Base-by-base conservation (phyloP, 2,797 vertebrate genomes). In the Pipistrellus kuhlii region DNA sequence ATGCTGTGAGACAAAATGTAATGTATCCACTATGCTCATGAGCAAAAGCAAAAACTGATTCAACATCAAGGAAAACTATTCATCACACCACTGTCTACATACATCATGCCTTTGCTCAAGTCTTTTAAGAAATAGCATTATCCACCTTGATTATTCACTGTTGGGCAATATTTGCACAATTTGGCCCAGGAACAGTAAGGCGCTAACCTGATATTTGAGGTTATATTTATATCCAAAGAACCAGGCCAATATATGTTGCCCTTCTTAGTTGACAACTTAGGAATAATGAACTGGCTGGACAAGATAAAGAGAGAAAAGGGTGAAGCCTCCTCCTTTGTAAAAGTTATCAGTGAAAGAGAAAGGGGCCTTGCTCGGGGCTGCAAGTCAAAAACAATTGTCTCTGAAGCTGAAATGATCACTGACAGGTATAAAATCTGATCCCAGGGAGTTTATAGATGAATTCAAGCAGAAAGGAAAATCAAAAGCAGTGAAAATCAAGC, bases 241-340 rank as follows among this genome's bases (percentile, higher is more conserved):
- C 73, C 68, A 83, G 27, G 90, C 13, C 68, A 72, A 91, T 95
- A 91, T 8, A 81, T 4, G 83, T 21, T 88, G 77, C 0, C 82
- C 30, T 66, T 96, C 35, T 93, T 64, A 6, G 21, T 66, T 94
- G 75, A 76, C 68, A 57, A 64, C 48, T 21, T 3, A 91, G 57
- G 78, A 97, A 96, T 92, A 97, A 96, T 94, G 97, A 97, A 94
- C 78, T 93, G 23, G n/a, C 59, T 95, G 89, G 83, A 94, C 85
- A 25, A 97, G 66, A 90, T 41, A 66, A 20, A 48, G 69, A 68
- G 14, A 88, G 35, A 75, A 94, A 30, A 80, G 25, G 27, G 48
- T 32, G 25, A 88, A 76, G 59, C 64, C 72, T 81, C 64, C 57
- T 92, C 32, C 86, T 51, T 93, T 23, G 91, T 64, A 85, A 84